phyloP scores from a whole-genome alignment of 2,797 vertebrate species.

The Chaetophractus vellerosus region DNA sequence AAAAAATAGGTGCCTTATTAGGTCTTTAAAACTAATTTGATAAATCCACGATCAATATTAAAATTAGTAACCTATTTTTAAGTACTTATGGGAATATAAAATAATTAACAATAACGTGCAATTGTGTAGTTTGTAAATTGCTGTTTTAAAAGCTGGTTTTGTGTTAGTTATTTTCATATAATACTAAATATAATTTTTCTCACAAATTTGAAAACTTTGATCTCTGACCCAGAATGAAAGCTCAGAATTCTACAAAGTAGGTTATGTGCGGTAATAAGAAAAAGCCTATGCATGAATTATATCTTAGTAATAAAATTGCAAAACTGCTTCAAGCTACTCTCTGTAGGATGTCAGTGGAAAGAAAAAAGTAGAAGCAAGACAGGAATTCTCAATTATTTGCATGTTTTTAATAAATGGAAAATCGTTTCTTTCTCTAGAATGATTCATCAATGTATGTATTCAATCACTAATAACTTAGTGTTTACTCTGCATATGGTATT shows the following conservation, averaged over 20 bases:
- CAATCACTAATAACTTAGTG: not conserved
- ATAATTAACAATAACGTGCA: not conserved
- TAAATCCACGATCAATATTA: not conserved
- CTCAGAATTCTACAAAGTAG: not conserved
- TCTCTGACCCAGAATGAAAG: not conserved
- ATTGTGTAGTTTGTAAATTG: not conserved
- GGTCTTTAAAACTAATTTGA: not conserved
- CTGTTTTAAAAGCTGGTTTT: constrained; percentile 16
- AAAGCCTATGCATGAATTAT: not conserved
- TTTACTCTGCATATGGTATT: not conserved
- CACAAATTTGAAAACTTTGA: constrained; percentile 41
- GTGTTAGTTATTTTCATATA: constrained; percentile 38
- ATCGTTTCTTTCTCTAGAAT: not conserved
- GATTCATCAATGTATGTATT: not conserved
- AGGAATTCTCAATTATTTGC: not conserved
- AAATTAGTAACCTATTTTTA: constrained; percentile 5
- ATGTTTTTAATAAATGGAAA: constrained; percentile 14
- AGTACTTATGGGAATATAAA: not conserved
- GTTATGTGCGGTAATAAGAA: constrained; percentile 44
- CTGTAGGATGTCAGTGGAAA: not conserved
- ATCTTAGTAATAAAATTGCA: constrained; percentile 52
- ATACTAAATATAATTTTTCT: not conserved
- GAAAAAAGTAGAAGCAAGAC: not conserved
- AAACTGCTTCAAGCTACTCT: constrained; percentile 25
- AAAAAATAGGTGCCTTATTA: not conserved